Percentiles rank a stretch among this genome's conserved stretches.
phyloP scores from a whole-genome alignment of 2,113 vertebrate genomes.

The Anhinga anhinga region DNA sequence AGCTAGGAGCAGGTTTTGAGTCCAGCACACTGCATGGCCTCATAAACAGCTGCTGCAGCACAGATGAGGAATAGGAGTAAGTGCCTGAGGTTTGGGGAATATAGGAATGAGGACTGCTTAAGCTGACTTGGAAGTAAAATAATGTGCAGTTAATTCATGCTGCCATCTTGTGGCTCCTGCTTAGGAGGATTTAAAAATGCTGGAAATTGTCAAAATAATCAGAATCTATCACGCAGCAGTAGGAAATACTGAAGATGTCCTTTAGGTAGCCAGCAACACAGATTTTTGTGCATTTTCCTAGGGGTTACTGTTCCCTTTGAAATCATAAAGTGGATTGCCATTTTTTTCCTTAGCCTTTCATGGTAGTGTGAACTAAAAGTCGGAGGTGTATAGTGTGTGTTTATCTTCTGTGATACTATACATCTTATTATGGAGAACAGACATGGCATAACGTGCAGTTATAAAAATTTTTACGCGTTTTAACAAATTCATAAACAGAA shows the following conservation, averaged over 20 bases:
- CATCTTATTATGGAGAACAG: background rate
- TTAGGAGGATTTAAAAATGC: background rate
- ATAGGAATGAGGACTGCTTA: background rate
- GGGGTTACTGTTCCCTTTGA: background rate
- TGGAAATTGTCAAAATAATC: background rate
- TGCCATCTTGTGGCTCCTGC: background rate
- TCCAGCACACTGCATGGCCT: background rate
- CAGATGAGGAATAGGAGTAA: background rate
- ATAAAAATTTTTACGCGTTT: background rate
- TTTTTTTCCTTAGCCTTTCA: background rate
- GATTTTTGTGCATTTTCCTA: background rate
- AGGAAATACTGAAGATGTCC: constrained; percentile 1
- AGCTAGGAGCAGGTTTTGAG: background rate
- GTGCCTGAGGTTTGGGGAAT: background rate
- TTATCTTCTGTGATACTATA: background rate
- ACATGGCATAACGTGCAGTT: background rate
- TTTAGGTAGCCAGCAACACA: background rate
- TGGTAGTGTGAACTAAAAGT: background rate
- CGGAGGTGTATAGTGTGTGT: background rate
- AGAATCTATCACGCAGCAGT: background rate
- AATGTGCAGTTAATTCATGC: background rate
- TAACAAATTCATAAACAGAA: background rate
- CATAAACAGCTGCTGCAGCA: background rate
- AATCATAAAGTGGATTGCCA: background rate
- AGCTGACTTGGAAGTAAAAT: background rate